Base-by-base conservation (phyloP, 2,113 vertebrate genomes). In the Ptilonorhynchus violaceus region DNA sequence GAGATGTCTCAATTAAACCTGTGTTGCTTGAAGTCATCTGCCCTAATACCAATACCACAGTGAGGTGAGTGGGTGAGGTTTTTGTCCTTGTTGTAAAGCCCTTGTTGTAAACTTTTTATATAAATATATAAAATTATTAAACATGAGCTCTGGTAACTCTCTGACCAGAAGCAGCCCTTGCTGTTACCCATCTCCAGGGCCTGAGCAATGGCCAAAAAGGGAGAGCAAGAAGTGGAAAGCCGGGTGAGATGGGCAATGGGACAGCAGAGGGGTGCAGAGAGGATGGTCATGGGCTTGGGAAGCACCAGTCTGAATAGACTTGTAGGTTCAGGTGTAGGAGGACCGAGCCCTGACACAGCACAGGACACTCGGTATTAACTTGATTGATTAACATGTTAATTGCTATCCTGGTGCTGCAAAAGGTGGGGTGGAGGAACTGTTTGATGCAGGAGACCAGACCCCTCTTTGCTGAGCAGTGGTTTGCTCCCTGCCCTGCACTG, bases 381-480 rank as follows among this genome's bases (percentile, higher is more conserved):
- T 21, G 24, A 42, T 33, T 63, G 55, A 84, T 81, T 24, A 70
- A 14, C 9, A 5, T 30, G 30, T 49, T 74, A 37, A 55, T 78
- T 50, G 24, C 77, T 74, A 16, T 59, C n/a, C 50, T 46, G 55
- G 58, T 88, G 41, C 27, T 80, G 72, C 58, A 35, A 1, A 68
- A 60, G 56, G 31, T 31, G 42, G 10, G 6, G 11, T 33, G 28
- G 50, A 68, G 31, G 27, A 86, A 6, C 49, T 0, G 0, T 46
- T 53, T n/a, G 25, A 24, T 53, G 50, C 25, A 21, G 21, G 33
- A 79, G 59, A 66, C 17, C 37, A 69, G 62, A 33, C 9, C 3
- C 1, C 0, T 12, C 31, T 76, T 76, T 31, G 9, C 62, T 49
- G 39, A 19, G 42, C 9, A 58, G 37, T 0, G 0, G 10, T 69